Conservation (phyloP, 2,888 invertebrate genomes). For the Lycaena phlaeas region DNA sequence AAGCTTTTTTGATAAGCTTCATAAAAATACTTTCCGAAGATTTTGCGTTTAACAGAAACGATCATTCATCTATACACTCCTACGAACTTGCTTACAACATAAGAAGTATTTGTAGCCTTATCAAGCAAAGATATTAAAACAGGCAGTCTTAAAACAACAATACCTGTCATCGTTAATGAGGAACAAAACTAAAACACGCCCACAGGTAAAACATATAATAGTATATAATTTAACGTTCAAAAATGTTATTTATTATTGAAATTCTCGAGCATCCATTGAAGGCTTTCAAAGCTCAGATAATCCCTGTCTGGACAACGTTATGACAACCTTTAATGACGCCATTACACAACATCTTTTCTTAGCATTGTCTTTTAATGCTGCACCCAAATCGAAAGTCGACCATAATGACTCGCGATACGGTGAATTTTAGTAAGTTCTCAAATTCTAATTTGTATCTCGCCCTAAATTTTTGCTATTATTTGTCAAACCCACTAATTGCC, state of each 20-base stretch:
- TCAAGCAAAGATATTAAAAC: too few relatives aligned
- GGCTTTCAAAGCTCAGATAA: constrained; percentile 31
- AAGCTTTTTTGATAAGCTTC: too few relatives aligned
- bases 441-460: constrained; percentile 25
- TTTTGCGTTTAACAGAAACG: too few relatives aligned
- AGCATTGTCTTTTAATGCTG: constrained; percentile 37
- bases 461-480: constrained; percentile 45
- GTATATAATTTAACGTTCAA: too few relatives aligned
- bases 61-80: too few relatives aligned
- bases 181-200: too few relatives aligned
- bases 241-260: constrained; percentile 16
- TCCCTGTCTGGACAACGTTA: constrained; percentile 41
- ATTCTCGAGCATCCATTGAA: constrained; percentile 20
- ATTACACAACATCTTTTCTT: constrained; percentile 51
- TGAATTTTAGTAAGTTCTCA: constrained; percentile 15
- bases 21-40: too few relatives aligned
- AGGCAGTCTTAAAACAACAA: too few relatives aligned
- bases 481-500: constrained; percentile 56
- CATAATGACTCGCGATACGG: constrained; percentile 10
- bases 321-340: constrained; percentile 51
- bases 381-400: constrained; percentile 6
- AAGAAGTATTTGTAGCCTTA: too few relatives aligned
- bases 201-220: too few relatives aligned
- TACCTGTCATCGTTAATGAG: too few relatives aligned
- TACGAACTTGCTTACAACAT: too few relatives aligned